These are phyloP conservation scores for Cydia pomonella DNA, from an alignment of 1,140 invertebrate genomes.

Conservation along the genomic window DNA sequence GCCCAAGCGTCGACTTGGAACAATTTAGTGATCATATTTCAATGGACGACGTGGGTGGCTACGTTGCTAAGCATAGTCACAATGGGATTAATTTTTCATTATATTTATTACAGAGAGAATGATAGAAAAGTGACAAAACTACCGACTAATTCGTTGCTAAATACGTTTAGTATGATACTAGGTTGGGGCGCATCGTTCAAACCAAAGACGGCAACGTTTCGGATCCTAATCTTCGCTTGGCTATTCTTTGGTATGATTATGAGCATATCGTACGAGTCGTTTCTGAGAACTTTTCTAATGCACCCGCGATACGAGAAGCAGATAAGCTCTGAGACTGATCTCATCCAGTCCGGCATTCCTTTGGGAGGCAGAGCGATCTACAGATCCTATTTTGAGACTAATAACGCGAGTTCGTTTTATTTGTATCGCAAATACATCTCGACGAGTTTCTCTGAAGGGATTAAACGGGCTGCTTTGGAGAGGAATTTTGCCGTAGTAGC, in stretches of 20 bases:
- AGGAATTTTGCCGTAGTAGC: conserved; percentile 74
- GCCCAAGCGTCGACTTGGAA: conserved; percentile 69
- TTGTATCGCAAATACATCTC: conserved; percentile 74
- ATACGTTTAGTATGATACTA: conserved; percentile 76
- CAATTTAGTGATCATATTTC: conserved; percentile 76
- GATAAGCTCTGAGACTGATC: conserved; percentile 70
- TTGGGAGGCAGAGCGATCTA: conserved; percentile 75
- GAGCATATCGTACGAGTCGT: conserved; percentile 77
- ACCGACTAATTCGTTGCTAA: conserved; percentile 75
- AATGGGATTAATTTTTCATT: conserved; percentile 72
- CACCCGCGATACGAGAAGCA: conserved; percentile 77
- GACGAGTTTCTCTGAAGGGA: conserved; percentile 67
- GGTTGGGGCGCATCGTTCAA: conserved; percentile 74
- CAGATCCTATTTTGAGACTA: conserved; percentile 74
- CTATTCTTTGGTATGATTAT: conserved; percentile 77
- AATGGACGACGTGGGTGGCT: conserved; percentile 73
- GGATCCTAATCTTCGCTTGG: conserved; percentile 75
- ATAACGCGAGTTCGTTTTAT: conserved; percentile 72
- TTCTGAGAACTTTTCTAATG: conserved; percentile 77
- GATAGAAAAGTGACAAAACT: conserved; percentile 61
- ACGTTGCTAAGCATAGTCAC: conserved; percentile 63
- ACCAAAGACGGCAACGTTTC: conserved; percentile 68
- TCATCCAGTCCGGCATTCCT: conserved; percentile 68
- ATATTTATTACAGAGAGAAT: conserved; percentile 67
- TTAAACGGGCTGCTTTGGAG: conserved; percentile 60